These are phyloP conservation scores for Girardinus metallicus DNA, from an alignment of 2,797 vertebrate genomes.

Conservation along the genomic window DNA sequence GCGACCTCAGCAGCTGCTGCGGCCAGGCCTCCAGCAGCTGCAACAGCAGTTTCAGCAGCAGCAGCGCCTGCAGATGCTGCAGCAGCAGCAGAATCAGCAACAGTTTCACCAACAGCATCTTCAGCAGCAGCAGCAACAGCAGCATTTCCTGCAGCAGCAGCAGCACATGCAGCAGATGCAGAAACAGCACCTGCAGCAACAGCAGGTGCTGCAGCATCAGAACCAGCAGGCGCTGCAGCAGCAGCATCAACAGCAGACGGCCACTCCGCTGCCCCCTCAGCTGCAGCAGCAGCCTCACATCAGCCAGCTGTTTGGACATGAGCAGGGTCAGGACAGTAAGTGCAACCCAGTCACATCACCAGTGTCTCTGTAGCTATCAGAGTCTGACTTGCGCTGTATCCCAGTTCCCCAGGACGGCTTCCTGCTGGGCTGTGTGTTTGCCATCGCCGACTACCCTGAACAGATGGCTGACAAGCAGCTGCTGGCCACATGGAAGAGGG, in stretches of 20 bases:
- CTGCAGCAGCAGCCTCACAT: slow-evolving; percentile 77
- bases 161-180: slow-evolving; percentile 82
- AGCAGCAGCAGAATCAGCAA: slow-evolving; percentile 81
- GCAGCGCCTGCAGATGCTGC: slow-evolving; percentile 83
- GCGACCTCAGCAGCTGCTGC: slow-evolving; percentile 70
- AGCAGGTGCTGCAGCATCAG: slow-evolving; percentile 70
- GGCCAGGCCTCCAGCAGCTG: slow-evolving; percentile 66
- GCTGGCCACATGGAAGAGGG: slow-evolving; percentile 94
- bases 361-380: not conserved
- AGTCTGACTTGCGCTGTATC: not conserved
- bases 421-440: slow-evolving; percentile 93
- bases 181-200: slow-evolving; percentile 64
- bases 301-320: slow-evolving; percentile 90
- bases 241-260: slow-evolving; percentile 71
- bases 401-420: slow-evolving; percentile 94
- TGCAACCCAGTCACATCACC: slow-evolving; percentile 37
- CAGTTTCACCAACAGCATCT: slow-evolving; percentile 82
- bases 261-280: slow-evolving; percentile 77
- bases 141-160: slow-evolving; percentile 76
- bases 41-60: slow-evolving; percentile 84
- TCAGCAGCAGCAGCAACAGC: slow-evolving; percentile 67
- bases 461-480: slow-evolving; percentile 98
- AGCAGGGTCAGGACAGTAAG: slow-evolving; percentile 92
- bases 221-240: slow-evolving; percentile 78
- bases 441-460: slow-evolving; percentile 95